Conservation (phyloP, 2,113 vertebrate genomes). For the Microcebus jonahi region DNA sequence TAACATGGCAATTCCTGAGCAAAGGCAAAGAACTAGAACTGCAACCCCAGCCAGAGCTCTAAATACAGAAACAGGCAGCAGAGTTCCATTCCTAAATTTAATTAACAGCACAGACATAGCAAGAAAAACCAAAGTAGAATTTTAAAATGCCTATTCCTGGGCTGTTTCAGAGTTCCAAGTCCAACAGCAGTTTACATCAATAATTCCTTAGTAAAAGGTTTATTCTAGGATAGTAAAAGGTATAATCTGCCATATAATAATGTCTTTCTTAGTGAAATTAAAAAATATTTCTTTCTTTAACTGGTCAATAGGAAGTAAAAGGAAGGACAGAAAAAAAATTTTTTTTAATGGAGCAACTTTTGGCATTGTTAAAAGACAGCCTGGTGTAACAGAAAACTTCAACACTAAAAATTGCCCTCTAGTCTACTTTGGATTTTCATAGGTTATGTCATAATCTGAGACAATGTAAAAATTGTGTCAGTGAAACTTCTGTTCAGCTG, state of each 20-base stretch:
- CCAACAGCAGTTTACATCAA: neutral
- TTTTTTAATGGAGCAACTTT: neutral
- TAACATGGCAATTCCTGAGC: neutral
- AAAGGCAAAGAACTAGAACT: neutral
- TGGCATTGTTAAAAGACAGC: neutral
- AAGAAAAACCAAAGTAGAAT: neutral
- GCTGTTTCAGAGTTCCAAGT: conserved; percentile 1
- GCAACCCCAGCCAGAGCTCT: neutral
- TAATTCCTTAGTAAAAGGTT: neutral
- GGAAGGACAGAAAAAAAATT: neutral
- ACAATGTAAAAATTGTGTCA: neutral
- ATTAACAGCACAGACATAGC: neutral
- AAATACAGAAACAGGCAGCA: neutral
- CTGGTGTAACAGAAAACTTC: neutral
- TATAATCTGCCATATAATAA: neutral
- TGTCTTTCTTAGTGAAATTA: neutral
- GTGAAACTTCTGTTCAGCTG: neutral
- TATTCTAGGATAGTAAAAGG: conserved; percentile 1
- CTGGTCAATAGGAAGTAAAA: neutral
- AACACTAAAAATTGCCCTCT: neutral
- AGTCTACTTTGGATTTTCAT: neutral
- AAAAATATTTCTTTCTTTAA: conserved; percentile 3
- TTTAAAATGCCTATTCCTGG: neutral
- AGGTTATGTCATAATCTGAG: neutral
- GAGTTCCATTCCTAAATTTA: neutral